Percentiles rank a stretch among this genome's conserved stretches.
These are phyloP conservation scores for Pseudonaja textilis DNA, from an alignment of 2,113 vertebrate genomes.

Conservation along the genomic window DNA sequence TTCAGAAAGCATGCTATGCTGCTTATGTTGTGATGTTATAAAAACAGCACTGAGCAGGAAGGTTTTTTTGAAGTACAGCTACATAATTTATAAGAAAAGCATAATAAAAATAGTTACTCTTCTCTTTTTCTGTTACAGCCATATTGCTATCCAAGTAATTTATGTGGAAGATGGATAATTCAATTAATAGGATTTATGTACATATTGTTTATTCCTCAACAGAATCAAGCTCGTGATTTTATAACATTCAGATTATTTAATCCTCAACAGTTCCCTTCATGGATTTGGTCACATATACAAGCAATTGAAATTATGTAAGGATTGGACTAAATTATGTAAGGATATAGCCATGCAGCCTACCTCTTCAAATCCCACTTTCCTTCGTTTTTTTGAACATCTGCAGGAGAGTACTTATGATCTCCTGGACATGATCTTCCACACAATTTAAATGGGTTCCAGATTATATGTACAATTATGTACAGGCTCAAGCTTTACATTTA, in stretches of 20 bases:
- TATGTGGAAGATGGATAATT: background rate
- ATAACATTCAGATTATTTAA: background rate
- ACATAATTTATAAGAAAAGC: background rate
- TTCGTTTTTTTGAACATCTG: background rate
- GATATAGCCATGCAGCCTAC: background rate
- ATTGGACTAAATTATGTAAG: background rate
- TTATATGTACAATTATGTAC: background rate
- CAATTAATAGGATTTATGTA: background rate
- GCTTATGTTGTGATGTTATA: background rate
- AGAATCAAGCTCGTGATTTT: background rate
- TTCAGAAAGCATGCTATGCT: background rate
- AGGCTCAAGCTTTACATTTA: background rate
- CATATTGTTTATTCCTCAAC: background rate
- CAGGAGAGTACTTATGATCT: background rate
- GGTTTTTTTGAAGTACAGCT: background rate
- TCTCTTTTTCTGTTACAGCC: background rate
- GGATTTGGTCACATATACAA: background rate
- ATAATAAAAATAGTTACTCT: background rate
- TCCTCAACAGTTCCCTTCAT: background rate
- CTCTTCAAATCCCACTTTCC: background rate
- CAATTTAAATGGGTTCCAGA: background rate
- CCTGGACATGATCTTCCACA: background rate
- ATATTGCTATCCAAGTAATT: background rate
- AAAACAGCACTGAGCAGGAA: background rate
- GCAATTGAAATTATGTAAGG: background rate